Conservation (phyloP, 2,797 vertebrate genomes). For the Pseudomugil gertrudae region DNA sequence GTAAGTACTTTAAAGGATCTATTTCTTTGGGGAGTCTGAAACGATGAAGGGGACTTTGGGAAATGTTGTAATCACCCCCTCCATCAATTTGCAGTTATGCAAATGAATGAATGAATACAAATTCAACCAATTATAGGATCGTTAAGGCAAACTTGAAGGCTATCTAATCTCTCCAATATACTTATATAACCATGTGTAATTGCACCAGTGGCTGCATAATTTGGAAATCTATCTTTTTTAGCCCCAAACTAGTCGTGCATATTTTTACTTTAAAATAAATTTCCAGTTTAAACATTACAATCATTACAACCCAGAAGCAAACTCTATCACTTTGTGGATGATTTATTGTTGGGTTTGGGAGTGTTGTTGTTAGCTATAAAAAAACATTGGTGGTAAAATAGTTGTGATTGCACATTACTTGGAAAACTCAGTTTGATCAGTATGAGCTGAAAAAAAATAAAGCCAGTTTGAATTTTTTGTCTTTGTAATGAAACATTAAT, state of each 20-base stretch:
- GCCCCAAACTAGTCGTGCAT: not conserved
- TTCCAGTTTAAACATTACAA: not conserved
- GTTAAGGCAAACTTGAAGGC: conserved; percentile 11
- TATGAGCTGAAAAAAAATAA: not conserved
- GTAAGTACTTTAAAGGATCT: conserved; percentile 30
- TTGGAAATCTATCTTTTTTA: not conserved
- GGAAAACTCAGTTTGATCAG: not conserved
- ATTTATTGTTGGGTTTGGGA: not conserved
- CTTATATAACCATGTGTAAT: not conserved
- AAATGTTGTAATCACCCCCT: conserved; percentile 10
- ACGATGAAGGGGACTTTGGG: not conserved
- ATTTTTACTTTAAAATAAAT: not conserved
- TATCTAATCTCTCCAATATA: conserved; percentile 9
- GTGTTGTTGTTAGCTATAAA: not conserved
- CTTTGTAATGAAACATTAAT: not conserved
- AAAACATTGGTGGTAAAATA: not conserved
- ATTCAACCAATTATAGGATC: conserved; percentile 8
- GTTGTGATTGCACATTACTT: not conserved
- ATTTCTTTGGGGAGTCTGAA: conserved; percentile 24
- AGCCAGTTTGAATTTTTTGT: not conserved
- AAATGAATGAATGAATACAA: conserved; percentile 30
- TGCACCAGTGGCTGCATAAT: conserved; percentile 1
- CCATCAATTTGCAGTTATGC: conserved; percentile 17
- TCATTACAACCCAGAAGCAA: too few relatives aligned
- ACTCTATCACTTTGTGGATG: not conserved